Evolutionary conservation across 1,140 invertebrate genomes (phyloP).

Genomic region (Tetranychus cinnabarinus): DNA sequence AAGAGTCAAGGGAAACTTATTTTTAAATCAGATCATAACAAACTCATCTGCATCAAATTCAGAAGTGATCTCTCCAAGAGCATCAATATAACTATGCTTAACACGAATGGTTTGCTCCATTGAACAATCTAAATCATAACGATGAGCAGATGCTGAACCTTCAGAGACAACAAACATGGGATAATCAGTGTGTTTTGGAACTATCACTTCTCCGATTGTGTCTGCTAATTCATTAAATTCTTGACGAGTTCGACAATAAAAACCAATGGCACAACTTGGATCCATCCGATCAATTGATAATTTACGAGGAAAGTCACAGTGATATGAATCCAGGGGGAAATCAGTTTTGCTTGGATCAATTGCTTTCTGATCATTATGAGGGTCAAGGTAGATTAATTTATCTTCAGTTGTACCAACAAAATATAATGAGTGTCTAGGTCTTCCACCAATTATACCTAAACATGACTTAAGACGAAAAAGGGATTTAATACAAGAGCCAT

Average conservation of each 20-base stretch:
- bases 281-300: conserved; percentile 67
- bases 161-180: conserved; percentile 54
- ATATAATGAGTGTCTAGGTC: conserved; percentile 70
- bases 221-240: conserved; percentile 31
- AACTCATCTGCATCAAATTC: conserved; percentile 47
- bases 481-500: conserved; percentile 48
- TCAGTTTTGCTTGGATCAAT: conserved; percentile 31
- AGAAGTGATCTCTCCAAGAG: conserved; percentile 30
- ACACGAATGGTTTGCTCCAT: conserved; percentile 1
- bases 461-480: conserved; percentile 52
- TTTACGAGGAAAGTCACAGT: conserved; percentile 64
- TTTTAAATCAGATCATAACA: conserved; percentile 16
- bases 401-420: conserved; percentile 79
- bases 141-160: conserved; percentile 28
- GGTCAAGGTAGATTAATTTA: conserved; percentile 69
- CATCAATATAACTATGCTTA: conserved; percentile 3
- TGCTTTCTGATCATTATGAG: conserved; percentile 72
- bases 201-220: conserved; percentile 26
- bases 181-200: conserved; percentile 35
- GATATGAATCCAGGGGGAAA: conserved; percentile 37
- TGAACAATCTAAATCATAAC: conserved; percentile 1
- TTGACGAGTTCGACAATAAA: conserved; percentile 44
- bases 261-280: conserved; percentile 76
- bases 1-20: no score
- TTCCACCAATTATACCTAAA: conserved; percentile 70